Evolutionary conservation across 2,113 vertebrate species (phyloP).

Genomic region (Otocyon megalotis): DNA sequence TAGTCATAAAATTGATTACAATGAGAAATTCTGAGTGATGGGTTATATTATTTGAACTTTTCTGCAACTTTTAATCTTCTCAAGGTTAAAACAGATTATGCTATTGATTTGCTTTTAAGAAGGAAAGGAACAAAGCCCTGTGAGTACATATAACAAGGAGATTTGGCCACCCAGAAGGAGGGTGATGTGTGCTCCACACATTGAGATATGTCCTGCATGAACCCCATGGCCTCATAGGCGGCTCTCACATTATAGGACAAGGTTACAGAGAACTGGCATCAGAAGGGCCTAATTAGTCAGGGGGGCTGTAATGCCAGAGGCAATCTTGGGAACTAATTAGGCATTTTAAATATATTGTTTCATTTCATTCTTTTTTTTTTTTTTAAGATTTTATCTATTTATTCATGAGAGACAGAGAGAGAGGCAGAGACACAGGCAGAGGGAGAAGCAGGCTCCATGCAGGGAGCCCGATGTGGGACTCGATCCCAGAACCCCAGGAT

Average conservation of each 20-base stretch:
- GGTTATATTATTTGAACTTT: not conserved
- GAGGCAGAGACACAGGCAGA: too few relatives aligned
- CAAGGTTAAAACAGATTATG: not conserved
- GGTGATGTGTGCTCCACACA: not conserved
- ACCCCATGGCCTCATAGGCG: not conserved
- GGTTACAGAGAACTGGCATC: not conserved
- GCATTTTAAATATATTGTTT: not conserved
- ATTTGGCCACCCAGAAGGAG: not conserved
- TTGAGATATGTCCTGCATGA: not conserved
- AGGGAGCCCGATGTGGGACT: too few relatives aligned
- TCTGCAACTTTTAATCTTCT: slow-evolving; percentile 49
- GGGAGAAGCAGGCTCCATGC: too few relatives aligned
- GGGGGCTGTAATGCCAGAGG: not conserved
- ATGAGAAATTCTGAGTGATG: not conserved
- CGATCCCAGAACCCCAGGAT: too few relatives aligned
- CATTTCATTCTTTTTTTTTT: not conserved
- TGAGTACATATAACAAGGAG: not conserved
- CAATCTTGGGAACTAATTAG: not conserved
- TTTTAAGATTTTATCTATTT: too few relatives aligned
- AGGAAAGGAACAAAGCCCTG: not conserved
- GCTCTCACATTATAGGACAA: not conserved
- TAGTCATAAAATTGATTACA: slow-evolving; percentile 2
- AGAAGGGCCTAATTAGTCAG: slow-evolving; percentile 16
- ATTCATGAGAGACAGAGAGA: too few relatives aligned
- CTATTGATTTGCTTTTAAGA: slow-evolving; percentile 31